Percentiles rank a stretch among this genome's conserved stretches.
phyloP scores from a whole-genome alignment of 1,140 invertebrate genomes.

The Contarinia nasturtii region DNA sequence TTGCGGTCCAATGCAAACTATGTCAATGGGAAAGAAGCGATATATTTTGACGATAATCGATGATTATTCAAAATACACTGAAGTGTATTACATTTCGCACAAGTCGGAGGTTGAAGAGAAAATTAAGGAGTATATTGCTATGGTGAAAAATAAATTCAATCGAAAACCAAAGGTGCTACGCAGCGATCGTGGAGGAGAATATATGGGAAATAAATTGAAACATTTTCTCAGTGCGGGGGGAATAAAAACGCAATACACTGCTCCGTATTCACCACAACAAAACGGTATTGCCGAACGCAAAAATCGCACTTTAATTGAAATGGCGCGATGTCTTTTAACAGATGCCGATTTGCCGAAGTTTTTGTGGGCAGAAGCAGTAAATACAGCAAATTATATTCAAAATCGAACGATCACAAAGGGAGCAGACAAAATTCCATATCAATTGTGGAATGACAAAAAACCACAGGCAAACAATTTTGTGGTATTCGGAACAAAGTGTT shows the following conservation, averaged over 20 bases:
- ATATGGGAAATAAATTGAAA: slow-evolving; percentile 6
- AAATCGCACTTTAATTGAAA: not conserved
- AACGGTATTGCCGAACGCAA: slow-evolving; percentile 17
- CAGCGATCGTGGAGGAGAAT: slow-evolving; percentile 13
- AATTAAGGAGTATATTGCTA: not conserved
- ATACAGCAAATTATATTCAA: not conserved
- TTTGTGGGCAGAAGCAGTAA: not conserved
- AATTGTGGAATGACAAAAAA: not conserved
- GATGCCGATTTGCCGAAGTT: not conserved
- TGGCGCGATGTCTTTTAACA: not conserved
- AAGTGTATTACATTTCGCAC: slow-evolving; percentile 11
- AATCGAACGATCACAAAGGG: slow-evolving; percentile 9
- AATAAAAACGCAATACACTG: slow-evolving; percentile 19
- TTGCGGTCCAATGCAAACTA: slow-evolving; percentile 24
- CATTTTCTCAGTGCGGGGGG: slow-evolving; percentile 8
- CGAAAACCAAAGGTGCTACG: slow-evolving; percentile 10
- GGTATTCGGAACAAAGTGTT: not conserved
- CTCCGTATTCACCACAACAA: slow-evolving; percentile 26
- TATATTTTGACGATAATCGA: slow-evolving; percentile 25
- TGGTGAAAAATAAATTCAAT: slow-evolving; percentile 4
- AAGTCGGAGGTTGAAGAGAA: slow-evolving; percentile 18
- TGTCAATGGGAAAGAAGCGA: slow-evolving; percentile 14
- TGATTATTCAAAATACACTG: slow-evolving; percentile 19
- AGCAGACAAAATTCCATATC: not conserved
- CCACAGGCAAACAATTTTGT: not conserved